Conservation (phyloP, 2,113 vertebrate genomes). For the Pipra filicauda region DNA sequence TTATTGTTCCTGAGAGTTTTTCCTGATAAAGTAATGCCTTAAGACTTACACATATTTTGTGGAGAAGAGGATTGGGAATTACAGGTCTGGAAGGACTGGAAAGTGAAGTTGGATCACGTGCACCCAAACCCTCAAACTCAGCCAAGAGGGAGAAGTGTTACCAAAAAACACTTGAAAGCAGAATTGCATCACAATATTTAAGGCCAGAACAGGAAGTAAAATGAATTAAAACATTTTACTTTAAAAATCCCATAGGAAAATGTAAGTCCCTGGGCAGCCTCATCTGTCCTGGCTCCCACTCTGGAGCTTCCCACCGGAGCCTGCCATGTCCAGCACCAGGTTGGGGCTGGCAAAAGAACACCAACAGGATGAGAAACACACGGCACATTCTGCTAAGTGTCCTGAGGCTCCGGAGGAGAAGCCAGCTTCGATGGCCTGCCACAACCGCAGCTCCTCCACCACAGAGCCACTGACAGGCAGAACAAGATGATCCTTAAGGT, state of each 20-base stretch:
- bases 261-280: background rate
- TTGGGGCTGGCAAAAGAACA: background rate
- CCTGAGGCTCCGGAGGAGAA: background rate
- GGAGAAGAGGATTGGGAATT: background rate
- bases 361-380: background rate
- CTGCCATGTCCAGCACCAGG: fast-evolving
- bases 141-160: background rate
- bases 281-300: background rate
- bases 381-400: fast-evolving
- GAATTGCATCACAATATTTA: background rate
- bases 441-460: background rate
- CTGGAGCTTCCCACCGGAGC: background rate
- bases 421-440: fast-evolving
- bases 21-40: background rate
- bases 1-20: background rate
- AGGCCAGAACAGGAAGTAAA: background rate
- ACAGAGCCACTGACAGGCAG: background rate
- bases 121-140: background rate
- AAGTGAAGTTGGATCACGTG: background rate
- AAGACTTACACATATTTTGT: fast-evolving
- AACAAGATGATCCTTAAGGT: background rate
- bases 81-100: background rate
- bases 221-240: background rate
- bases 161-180: background rate
- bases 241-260: background rate